Percentiles rank a stretch among this genome's conserved stretches.
These are phyloP conservation scores for Melanerpes formicivorus DNA, from an alignment of 2,113 vertebrate species.

Conservation along the genomic window DNA sequence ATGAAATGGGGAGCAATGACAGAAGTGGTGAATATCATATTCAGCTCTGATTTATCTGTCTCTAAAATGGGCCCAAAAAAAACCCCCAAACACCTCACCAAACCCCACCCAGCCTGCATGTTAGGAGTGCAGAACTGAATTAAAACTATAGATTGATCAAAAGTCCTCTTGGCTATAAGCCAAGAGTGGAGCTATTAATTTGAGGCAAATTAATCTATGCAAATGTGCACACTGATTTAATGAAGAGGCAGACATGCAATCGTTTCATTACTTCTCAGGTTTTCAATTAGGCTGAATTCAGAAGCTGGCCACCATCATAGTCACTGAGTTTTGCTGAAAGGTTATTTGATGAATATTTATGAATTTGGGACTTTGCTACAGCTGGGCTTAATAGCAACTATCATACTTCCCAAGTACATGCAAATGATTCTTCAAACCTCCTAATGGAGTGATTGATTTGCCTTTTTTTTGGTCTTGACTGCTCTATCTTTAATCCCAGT, in stretches of 20 bases:
- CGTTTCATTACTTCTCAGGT: constrained; percentile 69
- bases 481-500: constrained; percentile 63
- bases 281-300: constrained; percentile 71
- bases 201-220: constrained; percentile 67
- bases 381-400: constrained; percentile 47
- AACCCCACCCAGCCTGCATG: not conserved
- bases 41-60: constrained; percentile 16
- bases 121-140: constrained; percentile 24
- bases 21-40: not conserved
- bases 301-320: constrained; percentile 44
- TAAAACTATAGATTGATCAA: constrained; percentile 57
- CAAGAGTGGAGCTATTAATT: constrained; percentile 57
- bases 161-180: constrained; percentile 47
- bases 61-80: not conserved
- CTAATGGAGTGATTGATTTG: constrained; percentile 71
- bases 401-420: constrained; percentile 52
- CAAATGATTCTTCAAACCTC: constrained; percentile 63
- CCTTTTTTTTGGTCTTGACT: constrained; percentile 63
- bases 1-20: not conserved
- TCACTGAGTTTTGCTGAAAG: constrained; percentile 60
- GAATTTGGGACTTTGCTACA: constrained; percentile 39
- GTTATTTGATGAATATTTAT: constrained; percentile 73
- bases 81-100: not conserved
- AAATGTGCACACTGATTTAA: constrained; percentile 70
- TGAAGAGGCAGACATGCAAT: constrained; percentile 64